Evolutionary conservation across 2,888 invertebrate species (phyloP), one percentile per base, ranked within the genome.

Genomic region (Sinodicranocentrus sp.): DNA sequence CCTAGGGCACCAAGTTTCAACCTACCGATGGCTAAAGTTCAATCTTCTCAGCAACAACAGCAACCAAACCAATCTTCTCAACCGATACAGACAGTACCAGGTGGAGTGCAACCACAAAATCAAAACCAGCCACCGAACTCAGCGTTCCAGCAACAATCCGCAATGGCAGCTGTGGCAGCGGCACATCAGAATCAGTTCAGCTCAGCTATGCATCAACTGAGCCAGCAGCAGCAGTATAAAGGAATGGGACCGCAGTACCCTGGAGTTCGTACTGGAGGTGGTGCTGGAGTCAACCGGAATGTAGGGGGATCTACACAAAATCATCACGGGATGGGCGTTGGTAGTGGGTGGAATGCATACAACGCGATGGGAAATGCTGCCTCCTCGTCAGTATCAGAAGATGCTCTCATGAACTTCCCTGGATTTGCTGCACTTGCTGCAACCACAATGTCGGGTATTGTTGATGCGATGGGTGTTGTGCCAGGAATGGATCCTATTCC

Each of bases 1-100:
- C 95, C 95, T 0, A 94, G 95, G 88, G 95, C 95, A 2, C 95
- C 95, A 0, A 95, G 95, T 89, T 96, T 95, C 90, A 86, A 77
- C 23, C 84, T 87, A 1, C 83, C 86, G 0, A 82, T 87, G 67
- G 71, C 52, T 23, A 87, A 88, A 73, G 82, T 71, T 21, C 83
- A 68, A 23, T 82, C 84, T 33, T 59, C 39, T 15, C 26, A 28
- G 25, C 82, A 82, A 13, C 82, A 82, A 13, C 26, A 28, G 25
- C 71, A 68, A 23, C 76, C 65, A n/a, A 75, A 65, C 23, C 85
- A 76, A 63, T 5, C 79, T 0, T 68, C 82, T 6, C 68, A 67
- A 2, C 21, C 78, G 0, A 48, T 23, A 17, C 61, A 72, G 17
- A 19, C 39, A 25, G 39, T 17, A 8, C 68, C 67, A 3, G n/a